Conservation (phyloP, 2,113 vertebrate genomes). For the Ptilonorhynchus violaceus region DNA sequence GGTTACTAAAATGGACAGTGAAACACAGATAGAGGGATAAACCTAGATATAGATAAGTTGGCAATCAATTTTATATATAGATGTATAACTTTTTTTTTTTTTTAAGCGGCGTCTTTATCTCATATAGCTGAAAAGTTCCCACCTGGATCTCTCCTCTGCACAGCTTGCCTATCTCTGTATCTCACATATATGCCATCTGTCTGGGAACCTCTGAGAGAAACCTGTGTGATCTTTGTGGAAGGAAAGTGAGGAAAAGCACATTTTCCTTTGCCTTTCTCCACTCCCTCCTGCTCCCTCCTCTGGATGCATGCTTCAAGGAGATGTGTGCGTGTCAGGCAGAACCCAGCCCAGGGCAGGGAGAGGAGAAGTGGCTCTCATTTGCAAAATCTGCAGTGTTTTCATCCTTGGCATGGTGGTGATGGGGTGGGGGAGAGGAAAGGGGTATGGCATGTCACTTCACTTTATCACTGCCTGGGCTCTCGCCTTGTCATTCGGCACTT, state of each 20-base stretch:
- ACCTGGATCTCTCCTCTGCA: background rate
- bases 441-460: slow-evolving; percentile 47
- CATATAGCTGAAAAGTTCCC: background rate
- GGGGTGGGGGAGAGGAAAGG: slow-evolving; percentile 8
- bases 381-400: slow-evolving; percentile 16
- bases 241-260: background rate
- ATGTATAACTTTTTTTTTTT: background rate
- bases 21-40: slow-evolving; percentile 3
- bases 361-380: slow-evolving; percentile 25
- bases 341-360: background rate
- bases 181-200: background rate
- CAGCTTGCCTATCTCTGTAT: background rate
- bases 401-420: slow-evolving; percentile 13
- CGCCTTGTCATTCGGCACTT: slow-evolving; percentile 50
- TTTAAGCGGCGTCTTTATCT: background rate
- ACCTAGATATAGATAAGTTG: background rate
- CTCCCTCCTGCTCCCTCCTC: background rate
- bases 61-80: background rate
- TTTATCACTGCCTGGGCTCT: slow-evolving; percentile 61
- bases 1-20: background rate
- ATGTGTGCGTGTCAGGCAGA: background rate
- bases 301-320: background rate
- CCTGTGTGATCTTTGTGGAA: background rate
- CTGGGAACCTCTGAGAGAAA: background rate
- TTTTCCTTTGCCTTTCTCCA: background rate